These are phyloP conservation scores for Lophotis ruficrista DNA, from an alignment of 2,113 vertebrate species.

Conservation along the genomic window DNA sequence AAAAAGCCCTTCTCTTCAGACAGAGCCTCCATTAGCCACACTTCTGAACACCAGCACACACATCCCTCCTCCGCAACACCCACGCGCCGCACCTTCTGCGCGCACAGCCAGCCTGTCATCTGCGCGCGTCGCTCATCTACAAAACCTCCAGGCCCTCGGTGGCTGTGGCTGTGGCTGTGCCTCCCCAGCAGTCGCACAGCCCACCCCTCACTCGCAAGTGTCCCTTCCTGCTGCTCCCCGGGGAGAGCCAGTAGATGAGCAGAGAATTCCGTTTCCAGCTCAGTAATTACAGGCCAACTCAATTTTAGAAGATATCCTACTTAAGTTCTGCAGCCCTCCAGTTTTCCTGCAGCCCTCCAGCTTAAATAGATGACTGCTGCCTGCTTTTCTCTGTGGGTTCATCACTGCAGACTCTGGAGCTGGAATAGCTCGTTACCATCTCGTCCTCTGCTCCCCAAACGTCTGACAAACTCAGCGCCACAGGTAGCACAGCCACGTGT, in stretches of 20 bases:
- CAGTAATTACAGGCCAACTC: not conserved
- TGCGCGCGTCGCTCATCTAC: not conserved
- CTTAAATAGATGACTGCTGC: not conserved
- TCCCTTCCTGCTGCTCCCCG: not conserved
- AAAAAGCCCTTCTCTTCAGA: not conserved
- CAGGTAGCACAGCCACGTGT: not conserved
- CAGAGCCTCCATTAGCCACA: not conserved
- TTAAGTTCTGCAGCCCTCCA: not conserved
- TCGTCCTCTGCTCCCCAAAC: not conserved
- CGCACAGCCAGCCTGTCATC: not conserved
- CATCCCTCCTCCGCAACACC: conserved; percentile 28
- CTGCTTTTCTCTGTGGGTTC: not conserved
- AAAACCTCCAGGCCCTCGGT: not conserved
- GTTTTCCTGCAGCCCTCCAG: not conserved
- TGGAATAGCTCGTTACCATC: not conserved
- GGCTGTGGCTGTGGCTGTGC: not conserved
- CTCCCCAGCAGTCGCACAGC: not conserved
- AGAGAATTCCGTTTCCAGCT: not conserved
- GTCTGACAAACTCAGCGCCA: not conserved
- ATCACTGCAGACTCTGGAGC: not conserved
- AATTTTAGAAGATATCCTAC: not conserved
- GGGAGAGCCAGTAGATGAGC: not conserved
- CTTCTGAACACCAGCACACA: not conserved
- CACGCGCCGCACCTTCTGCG: not conserved
- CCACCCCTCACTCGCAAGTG: not conserved